Percentiles rank a stretch among this genome's conserved stretches.
phyloP scores from a whole-genome alignment of 2,888 invertebrate species.

The Cheilosia vernalis region DNA sequence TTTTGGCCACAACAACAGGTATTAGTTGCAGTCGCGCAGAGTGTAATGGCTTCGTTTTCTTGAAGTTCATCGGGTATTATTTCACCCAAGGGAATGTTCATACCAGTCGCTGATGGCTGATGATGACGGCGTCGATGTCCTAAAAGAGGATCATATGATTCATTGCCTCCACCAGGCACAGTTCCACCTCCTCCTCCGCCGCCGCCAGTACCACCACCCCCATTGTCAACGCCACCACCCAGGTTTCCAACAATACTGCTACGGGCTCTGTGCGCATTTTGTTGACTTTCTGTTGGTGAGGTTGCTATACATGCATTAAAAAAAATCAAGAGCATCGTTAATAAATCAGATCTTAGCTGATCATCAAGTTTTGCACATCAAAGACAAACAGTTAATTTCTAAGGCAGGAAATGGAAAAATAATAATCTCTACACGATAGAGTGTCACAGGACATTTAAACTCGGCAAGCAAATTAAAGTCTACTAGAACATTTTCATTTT shows the following conservation, averaged over 20 bases:
- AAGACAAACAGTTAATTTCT: slow-evolving; percentile 70
- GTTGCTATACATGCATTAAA: slow-evolving; percentile 60
- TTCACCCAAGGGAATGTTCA: slow-evolving; percentile 67
- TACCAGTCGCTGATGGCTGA: slow-evolving; percentile 53
- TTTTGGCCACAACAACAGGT: slow-evolving; percentile 76
- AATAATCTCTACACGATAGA: slow-evolving; percentile 41
- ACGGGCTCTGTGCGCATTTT: slow-evolving; percentile 76
- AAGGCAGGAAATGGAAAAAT: slow-evolving; percentile 57
- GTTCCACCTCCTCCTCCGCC: slow-evolving; percentile 42
- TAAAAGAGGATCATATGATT: slow-evolving; percentile 67
- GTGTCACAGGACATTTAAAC: slow-evolving; percentile 12
- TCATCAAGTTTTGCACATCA: slow-evolving; percentile 50
- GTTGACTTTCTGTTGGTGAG: slow-evolving; percentile 77
- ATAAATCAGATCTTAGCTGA: slow-evolving; percentile 19
- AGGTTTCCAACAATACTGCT: slow-evolving; percentile 75
- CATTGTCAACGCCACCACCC: slow-evolving; percentile 75
- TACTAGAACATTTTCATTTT: slow-evolving; percentile 27
- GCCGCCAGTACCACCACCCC: slow-evolving; percentile 62
- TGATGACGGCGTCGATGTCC: slow-evolving; percentile 71
- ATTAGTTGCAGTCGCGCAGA: slow-evolving; percentile 77
- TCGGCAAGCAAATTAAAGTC: slow-evolving; percentile 61
- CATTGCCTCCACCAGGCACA: slow-evolving; percentile 49
- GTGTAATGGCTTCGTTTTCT: slow-evolving; percentile 77
- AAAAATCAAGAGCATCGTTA: slow-evolving; percentile 33
- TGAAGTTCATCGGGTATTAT: slow-evolving; percentile 74